Conservation (phyloP, 2,888 invertebrate species). For the Meganola albula region DNA sequence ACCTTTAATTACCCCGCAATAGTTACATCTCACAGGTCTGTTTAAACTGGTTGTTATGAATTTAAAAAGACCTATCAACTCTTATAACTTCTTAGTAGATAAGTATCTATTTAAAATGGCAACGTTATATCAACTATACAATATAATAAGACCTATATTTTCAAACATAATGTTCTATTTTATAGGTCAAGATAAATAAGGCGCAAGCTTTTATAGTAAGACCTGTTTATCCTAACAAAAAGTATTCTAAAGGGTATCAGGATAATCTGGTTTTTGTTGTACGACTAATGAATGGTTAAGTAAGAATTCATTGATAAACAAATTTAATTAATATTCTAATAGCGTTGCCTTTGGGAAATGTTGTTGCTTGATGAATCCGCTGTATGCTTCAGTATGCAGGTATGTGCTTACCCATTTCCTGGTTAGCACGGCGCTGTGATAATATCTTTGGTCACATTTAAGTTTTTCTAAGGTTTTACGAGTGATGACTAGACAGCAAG, state of each 20-base stretch:
- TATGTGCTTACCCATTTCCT: conserved; percentile 2
- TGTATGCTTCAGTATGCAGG: conserved; percentile 28
- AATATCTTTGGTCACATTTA: not conserved
- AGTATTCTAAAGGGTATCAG: too few species aligned
- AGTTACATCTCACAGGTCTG: conserved; percentile 2
- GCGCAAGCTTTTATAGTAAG: too few species aligned
- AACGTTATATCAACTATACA: too few species aligned
- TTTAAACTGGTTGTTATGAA: conserved; percentile 2
- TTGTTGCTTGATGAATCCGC: conserved; percentile 31
- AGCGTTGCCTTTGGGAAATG: conserved; percentile 37
- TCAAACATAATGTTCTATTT: too few species aligned
- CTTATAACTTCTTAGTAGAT: conserved; percentile 5
- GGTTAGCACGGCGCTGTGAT: not conserved
- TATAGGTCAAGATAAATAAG: too few species aligned
- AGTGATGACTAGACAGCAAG: too few species aligned
- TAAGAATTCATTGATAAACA: conserved; percentile 19
- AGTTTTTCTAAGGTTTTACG: too few species aligned
- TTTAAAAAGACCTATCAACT: conserved; percentile 15
- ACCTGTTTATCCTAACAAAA: too few species aligned
- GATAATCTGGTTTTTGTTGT: too few species aligned
- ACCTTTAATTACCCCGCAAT: conserved; percentile 4
- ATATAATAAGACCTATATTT: too few species aligned
- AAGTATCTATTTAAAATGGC: conserved; percentile 21
- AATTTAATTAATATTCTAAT: conserved; percentile 35
- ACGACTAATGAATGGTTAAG: conserved; percentile 27